Percentiles rank a stretch among this genome's conserved stretches.
Conservation (phyloP, 2,113 vertebrate species). For the Astur gentilis region DNA sequence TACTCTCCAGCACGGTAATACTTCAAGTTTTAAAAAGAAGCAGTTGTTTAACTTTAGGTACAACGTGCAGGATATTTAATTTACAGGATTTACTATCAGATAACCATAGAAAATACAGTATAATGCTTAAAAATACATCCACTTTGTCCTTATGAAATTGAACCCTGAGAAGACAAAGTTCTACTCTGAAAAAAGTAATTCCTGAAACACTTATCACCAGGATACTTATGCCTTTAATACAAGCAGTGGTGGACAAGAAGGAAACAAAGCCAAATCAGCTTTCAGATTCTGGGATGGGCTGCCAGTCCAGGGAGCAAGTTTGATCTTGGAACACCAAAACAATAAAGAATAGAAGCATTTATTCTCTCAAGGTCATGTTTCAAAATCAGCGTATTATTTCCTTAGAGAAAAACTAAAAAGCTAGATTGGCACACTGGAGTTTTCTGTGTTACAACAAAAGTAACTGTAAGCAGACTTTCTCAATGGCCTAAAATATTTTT, state of each 20-base stretch:
- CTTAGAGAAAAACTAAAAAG: background rate
- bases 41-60: background rate
- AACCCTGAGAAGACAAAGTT: background rate
- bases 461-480: background rate
- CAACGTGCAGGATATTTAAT: background rate
- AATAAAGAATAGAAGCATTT: constrained; percentile 5
- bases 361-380: background rate
- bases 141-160: background rate
- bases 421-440: background rate
- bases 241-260: background rate
- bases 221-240: constrained; percentile 8
- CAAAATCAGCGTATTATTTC: background rate
- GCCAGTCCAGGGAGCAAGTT: background rate
- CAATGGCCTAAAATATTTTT: background rate
- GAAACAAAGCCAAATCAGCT: constrained; percentile 23
- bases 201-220: background rate
- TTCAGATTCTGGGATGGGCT: background rate
- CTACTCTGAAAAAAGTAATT: background rate
- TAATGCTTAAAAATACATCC: background rate
- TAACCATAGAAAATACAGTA: background rate
- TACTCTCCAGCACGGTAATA: background rate
- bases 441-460: background rate
- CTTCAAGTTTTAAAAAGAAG: background rate
- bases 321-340: background rate
- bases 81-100: background rate